phyloP scores from a whole-genome alignment of 2,797 vertebrate species.

The Molossus molossus region DNA sequence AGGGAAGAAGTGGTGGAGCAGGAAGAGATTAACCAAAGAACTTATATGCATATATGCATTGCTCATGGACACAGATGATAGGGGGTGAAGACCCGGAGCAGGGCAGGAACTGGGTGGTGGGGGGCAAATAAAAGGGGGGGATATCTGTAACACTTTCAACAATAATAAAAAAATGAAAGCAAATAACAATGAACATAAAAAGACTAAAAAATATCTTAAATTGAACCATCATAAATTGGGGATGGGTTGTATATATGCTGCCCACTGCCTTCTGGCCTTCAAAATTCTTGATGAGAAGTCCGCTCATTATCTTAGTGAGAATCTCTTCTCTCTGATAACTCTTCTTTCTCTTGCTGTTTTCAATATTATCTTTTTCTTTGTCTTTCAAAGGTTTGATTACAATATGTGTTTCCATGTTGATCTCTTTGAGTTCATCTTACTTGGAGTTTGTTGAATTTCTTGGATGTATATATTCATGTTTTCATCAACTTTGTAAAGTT shows the following conservation, averaged over 20 bases:
- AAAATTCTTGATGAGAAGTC: background rate
- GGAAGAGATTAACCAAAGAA: too few relatives aligned
- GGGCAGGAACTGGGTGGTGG: too few relatives aligned
- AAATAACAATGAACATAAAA: too few relatives aligned
- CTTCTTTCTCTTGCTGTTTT: background rate
- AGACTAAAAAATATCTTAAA: background rate
- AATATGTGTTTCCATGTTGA: background rate
- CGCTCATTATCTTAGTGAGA: background rate
- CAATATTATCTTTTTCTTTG: background rate
- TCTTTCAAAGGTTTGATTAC: background rate
- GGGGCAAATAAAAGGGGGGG: too few relatives aligned
- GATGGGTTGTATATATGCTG: background rate
- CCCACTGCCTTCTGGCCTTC: background rate
- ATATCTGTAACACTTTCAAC: too few relatives aligned
- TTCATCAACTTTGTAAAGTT: background rate
- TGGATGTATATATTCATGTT: background rate
- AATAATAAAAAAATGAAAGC: too few relatives aligned
- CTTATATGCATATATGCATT: too few relatives aligned
- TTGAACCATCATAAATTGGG: background rate
- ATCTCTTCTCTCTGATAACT: background rate
- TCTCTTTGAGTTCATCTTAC: background rate
- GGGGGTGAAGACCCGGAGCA: too few relatives aligned
- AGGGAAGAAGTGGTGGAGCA: too few relatives aligned
- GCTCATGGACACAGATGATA: too few relatives aligned
- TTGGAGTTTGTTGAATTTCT: background rate